These are phyloP conservation scores for Bilobella aurantiaca DNA, from an alignment of 1,140 invertebrate species.

Conservation along the genomic window DNA sequence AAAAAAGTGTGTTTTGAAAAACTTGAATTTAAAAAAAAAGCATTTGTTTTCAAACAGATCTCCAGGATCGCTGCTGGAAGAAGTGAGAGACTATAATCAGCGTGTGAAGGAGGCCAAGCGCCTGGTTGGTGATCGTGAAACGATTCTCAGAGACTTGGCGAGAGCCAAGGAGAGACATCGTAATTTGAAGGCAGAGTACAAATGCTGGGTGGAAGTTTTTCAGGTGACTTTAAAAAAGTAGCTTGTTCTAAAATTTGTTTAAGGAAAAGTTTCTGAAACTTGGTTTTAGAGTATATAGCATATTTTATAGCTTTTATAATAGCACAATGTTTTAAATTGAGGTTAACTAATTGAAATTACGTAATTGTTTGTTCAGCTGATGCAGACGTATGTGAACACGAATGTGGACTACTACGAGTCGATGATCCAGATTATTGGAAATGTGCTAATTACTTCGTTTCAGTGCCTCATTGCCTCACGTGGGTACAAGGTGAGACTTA, in stretches of 20 bases:
- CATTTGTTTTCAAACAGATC: neutral
- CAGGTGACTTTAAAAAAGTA: too few relatives aligned
- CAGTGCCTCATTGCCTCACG: constrained; percentile 11
- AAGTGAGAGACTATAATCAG: neutral
- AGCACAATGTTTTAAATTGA: too few relatives aligned
- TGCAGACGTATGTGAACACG: neutral
- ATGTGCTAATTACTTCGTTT: constrained; percentile 9
- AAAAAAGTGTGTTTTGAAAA: too few relatives aligned
- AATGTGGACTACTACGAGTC: neutral
- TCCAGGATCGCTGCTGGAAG: neutral
- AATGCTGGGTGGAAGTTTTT: neutral
- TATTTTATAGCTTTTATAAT: neutral
- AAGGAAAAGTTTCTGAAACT: neutral
- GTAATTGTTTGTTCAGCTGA: neutral
- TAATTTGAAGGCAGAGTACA: neutral
- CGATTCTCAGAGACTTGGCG: neutral
- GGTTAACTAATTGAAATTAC: too few relatives aligned
- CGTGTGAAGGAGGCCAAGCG: neutral
- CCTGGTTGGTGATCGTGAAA: neutral
- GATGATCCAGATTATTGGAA: neutral
- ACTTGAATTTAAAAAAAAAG: neutral
- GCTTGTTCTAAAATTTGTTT: too few relatives aligned
- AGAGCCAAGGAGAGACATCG: neutral
- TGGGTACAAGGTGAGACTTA: constrained; percentile 20
- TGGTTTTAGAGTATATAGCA: neutral